Conservation (phyloP, 30 jellyfish, hydroid and myxozoan species). For the Aurelia coerulea region DNA sequence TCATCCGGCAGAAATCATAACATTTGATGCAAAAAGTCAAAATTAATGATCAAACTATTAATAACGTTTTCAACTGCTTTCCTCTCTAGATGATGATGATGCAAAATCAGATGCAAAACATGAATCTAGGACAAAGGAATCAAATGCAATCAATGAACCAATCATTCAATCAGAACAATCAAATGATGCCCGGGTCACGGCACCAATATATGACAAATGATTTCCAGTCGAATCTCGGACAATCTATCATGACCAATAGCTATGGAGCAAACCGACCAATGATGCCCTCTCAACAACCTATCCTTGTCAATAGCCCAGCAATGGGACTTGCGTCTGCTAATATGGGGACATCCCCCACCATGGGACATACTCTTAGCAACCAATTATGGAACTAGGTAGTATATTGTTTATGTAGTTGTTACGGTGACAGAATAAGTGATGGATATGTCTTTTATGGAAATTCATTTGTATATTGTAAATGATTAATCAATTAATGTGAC, state of each 20-base stretch:
- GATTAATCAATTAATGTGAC: too few relatives aligned
- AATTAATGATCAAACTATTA: too few relatives aligned
- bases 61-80: too few relatives aligned
- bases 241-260: slow-evolving; percentile 55
- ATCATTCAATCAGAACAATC: slow-evolving; percentile 2
- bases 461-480: not conserved
- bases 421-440: not conserved
- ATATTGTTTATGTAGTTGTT: not conserved
- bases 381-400: slow-evolving; percentile 60
- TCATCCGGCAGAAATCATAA: too few relatives aligned
- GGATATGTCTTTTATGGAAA: not conserved
- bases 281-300: slow-evolving; percentile 78
- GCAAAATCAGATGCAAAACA: slow-evolving; percentile 74
- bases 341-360: slow-evolving; percentile 29
- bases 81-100: slow-evolving; percentile 66
- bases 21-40: too few relatives aligned
- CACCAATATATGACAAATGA: slow-evolving; percentile 28
- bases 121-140: slow-evolving; percentile 34
- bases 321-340: slow-evolving; percentile 33
- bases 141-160: slow-evolving; percentile 47
- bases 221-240: slow-evolving; percentile 56
- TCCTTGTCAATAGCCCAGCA: slow-evolving; percentile 66
- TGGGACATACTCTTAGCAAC: slow-evolving; percentile 76
- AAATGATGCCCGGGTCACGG: slow-evolving; percentile 47
- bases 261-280: slow-evolving; percentile 58